Conservation (phyloP, 2,797 vertebrate genomes). For the Microchirus variegatus region DNA sequence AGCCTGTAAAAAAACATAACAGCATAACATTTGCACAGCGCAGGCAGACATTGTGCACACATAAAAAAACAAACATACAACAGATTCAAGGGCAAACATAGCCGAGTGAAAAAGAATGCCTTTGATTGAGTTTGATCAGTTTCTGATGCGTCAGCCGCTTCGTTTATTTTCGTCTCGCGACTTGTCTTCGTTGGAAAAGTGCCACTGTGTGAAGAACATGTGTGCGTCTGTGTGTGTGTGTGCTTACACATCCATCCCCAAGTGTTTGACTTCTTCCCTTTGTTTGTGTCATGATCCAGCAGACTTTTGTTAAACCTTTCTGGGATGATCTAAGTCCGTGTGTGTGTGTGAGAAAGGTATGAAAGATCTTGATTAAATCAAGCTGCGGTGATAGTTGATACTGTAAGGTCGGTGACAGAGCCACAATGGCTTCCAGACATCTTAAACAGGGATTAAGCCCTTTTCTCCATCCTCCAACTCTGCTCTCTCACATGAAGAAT, state of each 20-base stretch:
- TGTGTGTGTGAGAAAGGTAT: conserved; percentile 39
- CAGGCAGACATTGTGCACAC: conserved; percentile 8
- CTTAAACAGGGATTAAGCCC: conserved; percentile 65
- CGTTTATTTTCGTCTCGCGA: conserved; percentile 39
- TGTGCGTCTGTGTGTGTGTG: background rate
- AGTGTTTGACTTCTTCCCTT: conserved; percentile 52
- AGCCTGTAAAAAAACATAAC: conserved; percentile 38
- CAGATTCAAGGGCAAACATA: background rate
- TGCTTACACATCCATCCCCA: conserved; percentile 23
- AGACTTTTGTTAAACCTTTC: conserved; percentile 47
- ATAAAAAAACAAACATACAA: conserved; percentile 19
- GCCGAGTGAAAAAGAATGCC: background rate
- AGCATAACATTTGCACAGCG: conserved; percentile 43
- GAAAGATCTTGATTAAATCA: conserved; percentile 64
- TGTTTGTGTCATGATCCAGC: conserved; percentile 55
- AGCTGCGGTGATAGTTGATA: conserved; percentile 67
- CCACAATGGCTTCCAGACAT: conserved; percentile 59
- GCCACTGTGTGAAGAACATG: background rate
- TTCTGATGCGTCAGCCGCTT: conserved; percentile 30
- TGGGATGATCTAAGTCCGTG: conserved; percentile 37
- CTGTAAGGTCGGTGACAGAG: conserved; percentile 55
- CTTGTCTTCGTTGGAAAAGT: conserved; percentile 19
- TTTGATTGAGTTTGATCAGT: conserved; percentile 23
- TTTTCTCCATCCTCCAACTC: conserved; percentile 45
- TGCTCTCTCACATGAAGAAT: conserved; percentile 49